Conservation (phyloP, 2,888 invertebrate species). For the Merodon equestris region DNA sequence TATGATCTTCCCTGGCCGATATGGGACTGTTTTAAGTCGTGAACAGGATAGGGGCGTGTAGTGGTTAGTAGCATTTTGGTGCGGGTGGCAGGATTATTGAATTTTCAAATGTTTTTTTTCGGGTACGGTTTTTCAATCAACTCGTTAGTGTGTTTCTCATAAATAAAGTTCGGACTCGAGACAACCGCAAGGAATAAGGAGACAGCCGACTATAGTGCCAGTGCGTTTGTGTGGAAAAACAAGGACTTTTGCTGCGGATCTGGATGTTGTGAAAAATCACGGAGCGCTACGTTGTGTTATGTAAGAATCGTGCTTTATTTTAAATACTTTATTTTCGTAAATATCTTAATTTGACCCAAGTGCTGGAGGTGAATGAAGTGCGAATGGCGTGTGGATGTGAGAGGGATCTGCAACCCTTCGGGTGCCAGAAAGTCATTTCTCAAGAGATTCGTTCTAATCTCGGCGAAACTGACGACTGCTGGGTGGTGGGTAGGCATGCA, state of each 20-base stretch:
- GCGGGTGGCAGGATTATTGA: slow-evolving; percentile 53
- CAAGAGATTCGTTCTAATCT: slow-evolving; percentile 28
- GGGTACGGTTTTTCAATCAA: background rate
- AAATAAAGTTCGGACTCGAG: too few species aligned
- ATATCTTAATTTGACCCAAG: slow-evolving; percentile 23
- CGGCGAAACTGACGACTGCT: slow-evolving; percentile 19
- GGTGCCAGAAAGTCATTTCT: slow-evolving; percentile 33
- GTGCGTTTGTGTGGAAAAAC: slow-evolving; percentile 21
- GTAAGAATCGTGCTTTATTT: slow-evolving; percentile 57
- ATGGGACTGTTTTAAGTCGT: slow-evolving; percentile 24
- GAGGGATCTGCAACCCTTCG: slow-evolving; percentile 27
- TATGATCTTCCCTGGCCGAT: background rate
- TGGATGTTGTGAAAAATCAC: slow-evolving; percentile 41
- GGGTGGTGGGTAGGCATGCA: too few species aligned
- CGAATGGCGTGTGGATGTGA: slow-evolving; percentile 1
- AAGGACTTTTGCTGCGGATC: slow-evolving; percentile 3
- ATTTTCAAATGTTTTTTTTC: slow-evolving; percentile 45
- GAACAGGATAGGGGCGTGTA: slow-evolving; percentile 21
- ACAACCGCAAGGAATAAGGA: background rate
- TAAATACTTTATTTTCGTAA: slow-evolving; percentile 24
- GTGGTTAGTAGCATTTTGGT: slow-evolving; percentile 1
- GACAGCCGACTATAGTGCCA: slow-evolving; percentile 15
- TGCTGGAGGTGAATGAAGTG: slow-evolving; percentile 7
- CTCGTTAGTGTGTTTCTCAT: too few species aligned
- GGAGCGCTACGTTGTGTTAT: slow-evolving; percentile 47